Percentiles rank a stretch among this genome's conserved stretches.
These are phyloP conservation scores for Lepidonotus clava DNA, from an alignment of 2,888 invertebrate genomes.

Conservation along the genomic window DNA sequence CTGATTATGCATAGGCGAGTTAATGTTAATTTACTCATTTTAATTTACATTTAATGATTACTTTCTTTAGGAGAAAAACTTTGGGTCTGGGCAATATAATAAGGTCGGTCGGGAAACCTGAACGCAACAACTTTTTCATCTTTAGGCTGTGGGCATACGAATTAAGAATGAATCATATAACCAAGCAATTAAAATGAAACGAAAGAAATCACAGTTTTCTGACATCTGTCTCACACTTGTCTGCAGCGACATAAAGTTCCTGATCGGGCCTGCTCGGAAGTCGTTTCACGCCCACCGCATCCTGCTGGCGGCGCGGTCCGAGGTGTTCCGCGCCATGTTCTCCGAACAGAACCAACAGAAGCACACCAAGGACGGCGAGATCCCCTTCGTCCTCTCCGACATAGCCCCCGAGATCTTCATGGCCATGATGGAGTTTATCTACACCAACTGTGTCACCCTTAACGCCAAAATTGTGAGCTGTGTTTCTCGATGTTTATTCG, in stretches of 20 bases:
- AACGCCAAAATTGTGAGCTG: conserved; percentile 75
- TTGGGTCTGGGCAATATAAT: no score
- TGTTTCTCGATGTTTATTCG: no score
- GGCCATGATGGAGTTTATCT: conserved; percentile 77
- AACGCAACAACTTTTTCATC: neutral
- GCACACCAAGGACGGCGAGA: conserved; percentile 70
- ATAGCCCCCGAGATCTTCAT: conserved; percentile 76
- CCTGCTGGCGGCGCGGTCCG: conserved; percentile 75
- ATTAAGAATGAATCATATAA: neutral
- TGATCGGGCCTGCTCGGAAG: conserved; percentile 76
- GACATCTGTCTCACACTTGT: no score
- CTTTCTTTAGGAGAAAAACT: no score
- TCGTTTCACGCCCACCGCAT: conserved; percentile 75
- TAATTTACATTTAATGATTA: no score
- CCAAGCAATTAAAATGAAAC: neutral
- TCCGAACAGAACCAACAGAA: conserved; percentile 68
- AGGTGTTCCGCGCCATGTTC: conserved; percentile 79
- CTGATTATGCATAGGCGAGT: no score
- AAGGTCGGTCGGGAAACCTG: no score
- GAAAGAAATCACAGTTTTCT: no score
- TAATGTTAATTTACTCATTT: no score
- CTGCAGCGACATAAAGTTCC: conserved; percentile 77
- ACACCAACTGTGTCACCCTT: conserved; percentile 77
- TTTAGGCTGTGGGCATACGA: neutral
- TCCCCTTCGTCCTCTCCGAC: conserved; percentile 77